Conservation (phyloP, 2,113 vertebrate species). For the Corythornis cristatus region DNA sequence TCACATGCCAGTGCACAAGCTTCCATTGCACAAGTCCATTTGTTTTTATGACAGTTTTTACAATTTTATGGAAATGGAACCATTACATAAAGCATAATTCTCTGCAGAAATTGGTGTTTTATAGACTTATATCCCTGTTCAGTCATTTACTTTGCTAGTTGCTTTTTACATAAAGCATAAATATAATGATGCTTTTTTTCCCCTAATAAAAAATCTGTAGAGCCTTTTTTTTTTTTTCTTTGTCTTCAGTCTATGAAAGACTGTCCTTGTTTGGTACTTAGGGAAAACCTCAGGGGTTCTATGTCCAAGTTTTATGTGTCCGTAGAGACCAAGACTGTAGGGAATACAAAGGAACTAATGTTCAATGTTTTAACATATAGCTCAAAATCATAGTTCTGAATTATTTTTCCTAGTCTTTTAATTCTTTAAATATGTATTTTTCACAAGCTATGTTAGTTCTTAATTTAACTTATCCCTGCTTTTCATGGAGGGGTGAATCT, state of each 20-base stretch:
- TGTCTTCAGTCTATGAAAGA: neutral
- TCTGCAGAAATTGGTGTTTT: conserved; percentile 16
- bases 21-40: neutral
- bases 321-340: neutral
- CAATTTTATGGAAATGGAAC: conserved; percentile 36
- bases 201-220: neutral
- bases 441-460: neutral
- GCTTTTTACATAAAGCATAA: neutral
- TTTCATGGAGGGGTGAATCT: neutral
- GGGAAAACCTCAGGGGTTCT: neutral
- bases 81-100: conserved; percentile 40
- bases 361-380: neutral
- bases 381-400: neutral
- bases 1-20: conserved; percentile 16
- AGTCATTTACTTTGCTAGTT: conserved; percentile 10
- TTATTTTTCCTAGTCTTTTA: neutral
- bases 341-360: neutral
- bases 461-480: neutral
- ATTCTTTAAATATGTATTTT: neutral
- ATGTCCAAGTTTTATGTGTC: neutral
- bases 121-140: conserved; percentile 23
- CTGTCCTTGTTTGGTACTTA: neutral
- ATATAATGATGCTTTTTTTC: neutral
- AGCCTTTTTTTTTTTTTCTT: neutral
- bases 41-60: conserved; percentile 18